Conservation (phyloP, 2,113 vertebrate species). For the Scophthalmus maximus region DNA sequence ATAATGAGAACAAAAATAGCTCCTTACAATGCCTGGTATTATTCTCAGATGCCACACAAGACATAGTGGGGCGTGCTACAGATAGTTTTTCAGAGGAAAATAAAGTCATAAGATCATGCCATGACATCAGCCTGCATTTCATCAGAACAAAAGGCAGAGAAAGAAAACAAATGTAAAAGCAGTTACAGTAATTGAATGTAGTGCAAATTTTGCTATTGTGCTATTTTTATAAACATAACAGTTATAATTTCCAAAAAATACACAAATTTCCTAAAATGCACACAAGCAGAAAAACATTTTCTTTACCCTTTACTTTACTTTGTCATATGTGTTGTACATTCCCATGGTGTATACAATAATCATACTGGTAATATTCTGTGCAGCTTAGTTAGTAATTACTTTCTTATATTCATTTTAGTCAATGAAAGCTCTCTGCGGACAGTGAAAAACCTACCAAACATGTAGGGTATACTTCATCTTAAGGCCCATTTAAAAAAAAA, state of each 20-base stretch:
- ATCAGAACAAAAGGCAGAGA: not conserved
- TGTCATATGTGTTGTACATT: not conserved
- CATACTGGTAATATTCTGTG: not conserved
- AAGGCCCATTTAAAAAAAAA: too few species aligned
- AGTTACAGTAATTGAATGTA: too few species aligned
- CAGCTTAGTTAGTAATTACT: too few species aligned
- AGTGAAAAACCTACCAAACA: too few species aligned
- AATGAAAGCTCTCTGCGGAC: too few species aligned
- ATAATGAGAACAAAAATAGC: constrained; percentile 43
- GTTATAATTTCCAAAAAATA: too few species aligned
- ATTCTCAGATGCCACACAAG: constrained; percentile 18
- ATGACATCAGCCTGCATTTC: constrained; percentile 33
- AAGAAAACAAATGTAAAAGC: not conserved
- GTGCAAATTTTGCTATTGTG: too few species aligned
- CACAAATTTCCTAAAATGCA: not conserved
- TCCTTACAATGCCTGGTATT: constrained; percentile 43
- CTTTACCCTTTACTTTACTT: not conserved
- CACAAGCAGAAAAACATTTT: not conserved
- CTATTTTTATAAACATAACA: not conserved
- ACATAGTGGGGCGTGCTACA: not conserved
- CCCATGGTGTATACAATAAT: not conserved
- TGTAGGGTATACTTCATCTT: too few species aligned
- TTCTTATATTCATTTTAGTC: too few species aligned
- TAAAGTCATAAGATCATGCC: constrained; percentile 64
- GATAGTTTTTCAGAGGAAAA: constrained; percentile 32